Percentiles rank a stretch among this genome's conserved stretches.
Conservation (phyloP, 2,888 invertebrate genomes). For the Cheilosia vernalis region DNA sequence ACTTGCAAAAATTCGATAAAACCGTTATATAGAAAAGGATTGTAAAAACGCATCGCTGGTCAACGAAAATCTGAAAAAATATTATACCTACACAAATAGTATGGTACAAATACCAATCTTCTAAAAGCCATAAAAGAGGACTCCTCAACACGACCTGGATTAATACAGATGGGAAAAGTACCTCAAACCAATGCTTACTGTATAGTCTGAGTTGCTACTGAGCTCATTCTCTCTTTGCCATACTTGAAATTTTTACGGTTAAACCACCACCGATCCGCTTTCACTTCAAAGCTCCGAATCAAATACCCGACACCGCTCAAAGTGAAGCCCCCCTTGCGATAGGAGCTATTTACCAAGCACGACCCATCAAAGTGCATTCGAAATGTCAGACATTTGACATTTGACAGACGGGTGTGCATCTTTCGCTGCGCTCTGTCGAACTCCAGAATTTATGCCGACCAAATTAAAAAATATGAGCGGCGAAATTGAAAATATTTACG, state of each 20-base stretch:
- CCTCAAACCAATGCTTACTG: no score
- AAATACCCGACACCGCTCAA: not conserved
- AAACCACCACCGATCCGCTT: slow-evolving; percentile 10
- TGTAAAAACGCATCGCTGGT: no score
- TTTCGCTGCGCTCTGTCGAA: slow-evolving; percentile 16
- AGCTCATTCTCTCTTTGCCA: no score
- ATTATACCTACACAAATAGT: no score
- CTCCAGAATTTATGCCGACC: slow-evolving; percentile 49
- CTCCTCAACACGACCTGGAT: no score
- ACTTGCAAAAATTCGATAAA: no score
- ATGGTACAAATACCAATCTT: no score
- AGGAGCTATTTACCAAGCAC: slow-evolving; percentile 21
- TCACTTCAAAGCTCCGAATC: slow-evolving; percentile 52
- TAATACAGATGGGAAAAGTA: no score
- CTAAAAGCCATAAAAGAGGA: no score
- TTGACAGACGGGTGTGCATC: slow-evolving; percentile 58
- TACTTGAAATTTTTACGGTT: slow-evolving; percentile 8
- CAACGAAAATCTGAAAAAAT: no score
- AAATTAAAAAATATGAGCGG: slow-evolving; percentile 60
- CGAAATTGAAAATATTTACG: slow-evolving; percentile 78
- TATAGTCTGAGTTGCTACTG: no score
- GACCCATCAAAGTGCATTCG: slow-evolving; percentile 39
- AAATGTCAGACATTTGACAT: slow-evolving; percentile 62
- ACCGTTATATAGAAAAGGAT: no score
- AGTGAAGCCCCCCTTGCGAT: slow-evolving; percentile 3